Base-by-base conservation (phyloP, 2,113 vertebrate species). In the Ariopsis seemanni region DNA sequence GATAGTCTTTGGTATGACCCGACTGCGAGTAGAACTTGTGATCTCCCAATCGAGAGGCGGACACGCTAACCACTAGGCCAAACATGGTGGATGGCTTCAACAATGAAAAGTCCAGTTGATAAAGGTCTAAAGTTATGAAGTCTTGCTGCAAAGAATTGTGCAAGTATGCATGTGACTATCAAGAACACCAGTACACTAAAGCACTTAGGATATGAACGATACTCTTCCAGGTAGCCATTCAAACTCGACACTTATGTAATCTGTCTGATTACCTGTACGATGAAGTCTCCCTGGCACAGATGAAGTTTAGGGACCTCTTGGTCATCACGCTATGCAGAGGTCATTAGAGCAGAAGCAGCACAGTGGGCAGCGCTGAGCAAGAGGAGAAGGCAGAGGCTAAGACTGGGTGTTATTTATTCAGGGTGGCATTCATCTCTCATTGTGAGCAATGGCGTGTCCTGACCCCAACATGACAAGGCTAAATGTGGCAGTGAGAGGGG, bases 401-500 rank as follows among this genome's bases (percentile, higher is more conserved):
- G 72, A 80, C 81, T 75, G 87, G 89, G 90, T 88, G 86, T 77
- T 87, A 91, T 91, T 91, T 89, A 89, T 89, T 85, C 52, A 74
- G 77, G 81, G 65, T 88, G 88, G 82, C 88, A 89, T 84, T 89
- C 69, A 65, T 82, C 72, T 87, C 86, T 90, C 78, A 60, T 82
- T 86, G 86, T 90, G 91, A 91, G 88, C 80, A 89, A 89, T 89
- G 86, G 77, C 83, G 50, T 77, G 83, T 62, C 74, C 85, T 82
- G 83, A 91, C 79, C 87, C 89, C 88, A 42, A 81, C 75, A 90
- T 89, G 86, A 89, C 62, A 12, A 72, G 42, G 91, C 91, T 89
- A 91, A 92, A 90, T 85, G 91, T 93, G 92, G 94, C 93, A 94
- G 85, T 89, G 91, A 89, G 93, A 91, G 86, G 72, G 58, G 87